Percentiles rank a stretch among this genome's conserved stretches.
These are phyloP conservation scores for Petrocephalus sullivani DNA, from an alignment of 2,797 vertebrate species.

Conservation along the genomic window DNA sequence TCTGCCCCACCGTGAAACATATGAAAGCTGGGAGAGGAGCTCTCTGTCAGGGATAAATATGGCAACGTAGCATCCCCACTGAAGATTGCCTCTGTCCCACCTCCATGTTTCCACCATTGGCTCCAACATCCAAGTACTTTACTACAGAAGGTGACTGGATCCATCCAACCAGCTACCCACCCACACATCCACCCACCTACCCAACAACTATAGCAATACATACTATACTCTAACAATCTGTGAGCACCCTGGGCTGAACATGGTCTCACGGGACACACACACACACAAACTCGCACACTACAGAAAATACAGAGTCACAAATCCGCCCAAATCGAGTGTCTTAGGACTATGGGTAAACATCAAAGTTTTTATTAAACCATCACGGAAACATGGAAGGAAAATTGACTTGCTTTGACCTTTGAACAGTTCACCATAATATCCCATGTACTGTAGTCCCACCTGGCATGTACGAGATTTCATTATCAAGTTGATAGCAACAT, in stretches of 20 bases:
- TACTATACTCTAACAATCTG: background rate
- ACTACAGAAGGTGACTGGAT: background rate
- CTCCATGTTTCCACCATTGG: constrained; percentile 27
- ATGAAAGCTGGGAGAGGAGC: constrained; percentile 34
- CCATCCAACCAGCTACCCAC: background rate
- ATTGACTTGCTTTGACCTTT: background rate
- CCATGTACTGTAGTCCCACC: background rate
- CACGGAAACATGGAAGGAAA: background rate
- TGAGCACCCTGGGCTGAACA: background rate
- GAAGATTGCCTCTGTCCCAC: background rate
- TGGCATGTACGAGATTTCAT: background rate
- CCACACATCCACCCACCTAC: background rate
- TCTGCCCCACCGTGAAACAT: constrained; percentile 40
- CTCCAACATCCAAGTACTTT: background rate
- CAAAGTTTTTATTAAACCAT: background rate
- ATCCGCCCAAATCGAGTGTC: background rate
- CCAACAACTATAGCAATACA: background rate
- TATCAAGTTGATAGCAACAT: background rate
- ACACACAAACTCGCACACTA: constrained; percentile 23
- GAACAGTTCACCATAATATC: background rate
- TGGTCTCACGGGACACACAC: background rate
- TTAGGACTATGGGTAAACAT: background rate
- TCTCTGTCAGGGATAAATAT: constrained; percentile 54
- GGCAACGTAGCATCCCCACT: constrained; percentile 41
- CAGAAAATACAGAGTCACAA: background rate